Base-by-base conservation (phyloP, 2,888 invertebrate genomes). In the Tanypteryx hageni region DNA sequence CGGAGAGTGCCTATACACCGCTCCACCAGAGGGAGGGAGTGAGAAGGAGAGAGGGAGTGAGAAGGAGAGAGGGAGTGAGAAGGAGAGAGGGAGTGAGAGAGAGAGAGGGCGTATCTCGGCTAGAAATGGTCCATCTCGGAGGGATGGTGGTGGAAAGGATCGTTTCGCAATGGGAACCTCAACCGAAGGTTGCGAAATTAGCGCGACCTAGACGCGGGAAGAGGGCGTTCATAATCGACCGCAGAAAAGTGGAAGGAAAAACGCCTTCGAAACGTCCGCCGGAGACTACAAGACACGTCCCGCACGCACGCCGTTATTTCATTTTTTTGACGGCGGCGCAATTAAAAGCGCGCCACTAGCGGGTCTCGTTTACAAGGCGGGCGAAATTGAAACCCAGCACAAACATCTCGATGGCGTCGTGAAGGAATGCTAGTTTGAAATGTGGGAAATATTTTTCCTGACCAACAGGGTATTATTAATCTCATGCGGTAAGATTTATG, bases 151-250 rank as follows among this genome's bases (percentile, higher is more conserved):
- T 27, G 68, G 68, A 11, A 9, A 7, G 68, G 22, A 68, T 18
- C 7, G 76, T 76, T 76, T 76, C 76, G 76, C 76, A 76, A 76
- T 13, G 76, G 27, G 76, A 76, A 27, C 22, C 76, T 68, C 68
- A n/a, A n/a, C 44, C 5, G 44, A 22, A 10, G 76, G 76, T 76
- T 76, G 76, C 76, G 76, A 76, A 76, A 76, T 76, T 22, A 76
- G 76, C 76, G 76, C 76, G 76, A 76, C 76, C 76, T 76, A 76
- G 76, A 76, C 22, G 76, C 76, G 76, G 76, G 22, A 44, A 13
- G 22, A 22, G 22, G 13, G 68, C 22, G 76, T 76, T 76, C 22
- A 27, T 76, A 76, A 76, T 76, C 22, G 22, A 76, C 76, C 76
- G 76, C 76, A 76, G 27, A 27, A 14, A 76, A 27, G 27, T 27